phyloP scores from a whole-genome alignment of 2,888 invertebrate genomes.

The Sinotaia quadrata region DNA sequence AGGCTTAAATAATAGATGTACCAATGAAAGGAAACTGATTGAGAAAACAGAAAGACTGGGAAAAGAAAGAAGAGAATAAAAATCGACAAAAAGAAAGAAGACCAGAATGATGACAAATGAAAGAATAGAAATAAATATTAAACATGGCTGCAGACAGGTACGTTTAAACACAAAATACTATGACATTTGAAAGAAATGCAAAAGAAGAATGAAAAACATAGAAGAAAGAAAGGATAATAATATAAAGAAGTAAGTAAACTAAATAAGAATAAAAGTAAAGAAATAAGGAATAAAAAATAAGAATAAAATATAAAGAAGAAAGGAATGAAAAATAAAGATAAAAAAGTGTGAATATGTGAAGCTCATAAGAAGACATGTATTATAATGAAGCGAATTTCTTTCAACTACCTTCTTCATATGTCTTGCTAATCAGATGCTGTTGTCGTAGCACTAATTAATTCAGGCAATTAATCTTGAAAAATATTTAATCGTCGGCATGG shows the following conservation, averaged over 20 bases:
- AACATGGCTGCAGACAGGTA: background rate
- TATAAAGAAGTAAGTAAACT: background rate
- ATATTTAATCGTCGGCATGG: too few species aligned
- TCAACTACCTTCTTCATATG: too few species aligned
- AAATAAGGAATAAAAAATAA: background rate
- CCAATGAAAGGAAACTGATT: too few species aligned
- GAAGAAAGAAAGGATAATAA: background rate
- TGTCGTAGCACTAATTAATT: too few species aligned
- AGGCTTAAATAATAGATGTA: too few species aligned
- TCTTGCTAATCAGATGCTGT: too few species aligned
- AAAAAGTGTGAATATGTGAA: too few species aligned
- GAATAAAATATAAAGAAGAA: too few species aligned
- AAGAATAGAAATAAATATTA: background rate
- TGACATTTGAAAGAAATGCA: background rate
- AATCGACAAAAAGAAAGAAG: conserved; percentile 4
- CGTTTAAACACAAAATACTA: background rate
- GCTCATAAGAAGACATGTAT: too few species aligned
- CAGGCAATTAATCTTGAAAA: too few species aligned
- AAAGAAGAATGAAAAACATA: background rate
- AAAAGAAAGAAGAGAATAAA: background rate
- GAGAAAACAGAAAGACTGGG: background rate
- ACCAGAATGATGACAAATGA: background rate
- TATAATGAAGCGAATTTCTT: too few species aligned
- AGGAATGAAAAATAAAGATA: too few species aligned
- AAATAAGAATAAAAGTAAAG: background rate